Base-by-base conservation (phyloP, 2,113 vertebrate genomes). In the Panurus biarmicus region DNA sequence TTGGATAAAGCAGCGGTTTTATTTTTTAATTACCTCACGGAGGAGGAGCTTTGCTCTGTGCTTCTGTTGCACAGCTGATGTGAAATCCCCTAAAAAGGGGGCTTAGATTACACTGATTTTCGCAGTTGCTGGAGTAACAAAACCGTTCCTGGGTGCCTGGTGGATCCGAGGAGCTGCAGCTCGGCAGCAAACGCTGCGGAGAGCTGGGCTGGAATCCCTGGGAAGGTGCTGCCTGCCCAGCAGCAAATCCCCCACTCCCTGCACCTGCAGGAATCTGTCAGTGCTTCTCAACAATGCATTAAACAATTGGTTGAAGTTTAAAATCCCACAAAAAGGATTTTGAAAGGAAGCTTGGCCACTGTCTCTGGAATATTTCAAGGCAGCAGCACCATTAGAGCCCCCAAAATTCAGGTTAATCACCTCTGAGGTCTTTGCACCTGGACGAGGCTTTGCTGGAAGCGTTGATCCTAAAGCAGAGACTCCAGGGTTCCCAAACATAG, bases 131-230 rank as follows among this genome's bases (percentile, higher is more conserved):
- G 35, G 57, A 54, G 53, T 24, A 19, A 14, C 38, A 17, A 19
- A 85, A 22, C 47, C 67, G 1, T 42, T 54, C 31, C 67, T 5
- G 38, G 35, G 65, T 29, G 26, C 72, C 50, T 9, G 38, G 38
- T 28, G 61, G 40, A 23, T 24, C 10, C 3, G 21, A 42, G 67
- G 86, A 85, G 78, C 60, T 36, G 87, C 69, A 19, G 86, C 14
- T 56, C 0, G 5, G 77, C 9, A 44, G 56, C 35, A 8, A 20
- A 7, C 0, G 3, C 62, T 10, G 58, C 4, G 0, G 35, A 50
- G 48, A 42, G 42, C 72, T 7, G 28, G 50, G 58, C 35, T 31
- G 80, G 38, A 23, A 24, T 9, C 74, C 25, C 3, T 17, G 2
- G 6, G 6, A 12, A 54, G 58, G 29, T 3, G 38, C 50, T 18